Conservation (phyloP, 92 coral and sea anemone species). For the Epizoanthus ramosus region DNA sequence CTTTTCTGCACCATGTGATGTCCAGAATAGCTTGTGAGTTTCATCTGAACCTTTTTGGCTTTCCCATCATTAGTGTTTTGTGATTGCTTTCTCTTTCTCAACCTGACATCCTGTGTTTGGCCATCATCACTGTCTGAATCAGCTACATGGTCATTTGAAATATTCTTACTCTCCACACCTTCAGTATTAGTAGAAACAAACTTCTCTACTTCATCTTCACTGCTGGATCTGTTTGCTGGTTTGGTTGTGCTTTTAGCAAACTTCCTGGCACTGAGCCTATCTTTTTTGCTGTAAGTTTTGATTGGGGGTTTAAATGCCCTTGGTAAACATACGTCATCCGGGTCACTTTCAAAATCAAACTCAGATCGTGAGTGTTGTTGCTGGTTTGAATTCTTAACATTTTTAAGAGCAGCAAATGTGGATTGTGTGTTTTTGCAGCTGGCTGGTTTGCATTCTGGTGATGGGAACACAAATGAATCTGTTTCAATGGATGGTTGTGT, state of each 20-base stretch:
- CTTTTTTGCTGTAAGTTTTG: slow-evolving; percentile 14
- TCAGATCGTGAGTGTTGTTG: slow-evolving; percentile 12
- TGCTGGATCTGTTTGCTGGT: not conserved
- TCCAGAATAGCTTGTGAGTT: slow-evolving; percentile 5
- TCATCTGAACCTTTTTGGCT: slow-evolving; percentile 8
- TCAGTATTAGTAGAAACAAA: not conserved
- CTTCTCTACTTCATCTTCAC: slow-evolving; percentile 1
- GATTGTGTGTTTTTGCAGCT: not conserved
- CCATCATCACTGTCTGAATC: not conserved
- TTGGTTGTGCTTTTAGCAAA: not conserved
- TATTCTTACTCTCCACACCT: not conserved
- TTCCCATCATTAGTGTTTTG: not conserved
- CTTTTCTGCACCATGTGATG: not conserved
- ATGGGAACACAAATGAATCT: slow-evolving; percentile 52
- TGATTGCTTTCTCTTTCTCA: not conserved
- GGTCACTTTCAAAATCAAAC: slow-evolving; percentile 27
- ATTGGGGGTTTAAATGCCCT: slow-evolving; percentile 1
- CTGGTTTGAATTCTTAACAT: not conserved
- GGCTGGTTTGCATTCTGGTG: slow-evolving; percentile 22
- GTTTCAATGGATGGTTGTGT: slow-evolving; percentile 46
- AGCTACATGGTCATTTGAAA: not conserved
- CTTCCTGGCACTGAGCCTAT: slow-evolving; percentile 23
- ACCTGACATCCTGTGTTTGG: not conserved
- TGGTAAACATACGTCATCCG: not conserved
- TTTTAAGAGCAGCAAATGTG: not conserved